Evolutionary conservation across 2,888 invertebrate species (phyloP), one percentile per base, ranked within the genome.

Genomic region (Eudemis profundana): DNA sequence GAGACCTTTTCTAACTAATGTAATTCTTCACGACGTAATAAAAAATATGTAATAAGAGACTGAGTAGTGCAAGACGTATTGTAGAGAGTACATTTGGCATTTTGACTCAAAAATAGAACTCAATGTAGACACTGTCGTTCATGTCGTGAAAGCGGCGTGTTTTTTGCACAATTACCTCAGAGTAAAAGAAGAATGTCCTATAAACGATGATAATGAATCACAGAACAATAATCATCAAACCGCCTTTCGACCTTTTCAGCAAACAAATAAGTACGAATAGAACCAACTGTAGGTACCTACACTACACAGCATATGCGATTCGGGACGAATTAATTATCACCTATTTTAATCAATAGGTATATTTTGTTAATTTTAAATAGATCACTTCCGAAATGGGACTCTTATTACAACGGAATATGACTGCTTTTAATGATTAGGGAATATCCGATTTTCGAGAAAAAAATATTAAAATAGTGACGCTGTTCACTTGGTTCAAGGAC

Each of bases 21-120:
- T 40, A 40, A 33, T 61, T n/a, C 15, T 40, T 27, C 44, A 51
- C 12, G 61, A 68, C 50, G 19, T 40, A 46, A 64, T 67, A 65
- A 70, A 70, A 63, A 15, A 53, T 67, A 54, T 47, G 4, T 29
- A 70, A 70, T 59, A 50, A 67, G 23, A 62, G 68, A 54, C 47
- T 68, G 17, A 51, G 70, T 36, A 56, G 67, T 29, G 68, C 67
- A 44, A 42, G 68, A 42, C 63, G 70, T 12, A 59, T 70, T 10
- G 64, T 68, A 40, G 68, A 69, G 57, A 70, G 56, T 50, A 50
- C 66, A 21, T 69, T 70, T 49, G 68, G 68, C 12, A 63, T 66
- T 29, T 53, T 69, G 33, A 46, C 64, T 23, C 51, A 67, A 53
- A 69, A 68, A 68, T 70, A 61, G 42, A 68, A 44, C 44, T 50